A percentile compares a stretch with the other conserved stretches of the same genome.
phyloP scores from a whole-genome alignment of 2,888 invertebrate species.

The Diarsia dahlii region DNA sequence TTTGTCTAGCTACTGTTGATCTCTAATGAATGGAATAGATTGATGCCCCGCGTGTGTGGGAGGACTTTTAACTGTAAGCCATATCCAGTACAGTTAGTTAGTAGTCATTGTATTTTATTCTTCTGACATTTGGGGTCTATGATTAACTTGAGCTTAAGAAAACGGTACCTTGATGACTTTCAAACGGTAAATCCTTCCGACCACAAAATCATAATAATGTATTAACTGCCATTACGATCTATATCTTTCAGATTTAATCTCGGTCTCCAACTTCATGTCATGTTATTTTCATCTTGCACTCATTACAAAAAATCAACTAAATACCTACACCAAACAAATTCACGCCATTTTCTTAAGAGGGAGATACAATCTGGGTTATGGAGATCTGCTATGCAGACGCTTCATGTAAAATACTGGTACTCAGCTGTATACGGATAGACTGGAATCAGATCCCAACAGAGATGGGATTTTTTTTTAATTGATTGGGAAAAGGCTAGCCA shows the following conservation, averaged over 20 bases:
- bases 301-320: too few relatives aligned
- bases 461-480: too few relatives aligned
- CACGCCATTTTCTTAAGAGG: too few relatives aligned
- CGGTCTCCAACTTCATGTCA: background rate
- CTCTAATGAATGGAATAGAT: conserved; percentile 23
- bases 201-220: too few relatives aligned
- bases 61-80: conserved; percentile 12
- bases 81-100: conserved; percentile 32
- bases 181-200: background rate
- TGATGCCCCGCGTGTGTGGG: conserved; percentile 28
- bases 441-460: background rate
- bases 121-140: background rate
- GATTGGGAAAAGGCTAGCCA: background rate
- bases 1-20: conserved; percentile 20
- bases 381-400: too few relatives aligned
- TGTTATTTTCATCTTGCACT: too few relatives aligned
- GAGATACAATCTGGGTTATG: too few relatives aligned
- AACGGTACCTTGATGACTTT: background rate
- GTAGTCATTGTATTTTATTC: conserved; percentile 14
- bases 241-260: background rate
- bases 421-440: too few relatives aligned
- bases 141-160: background rate
- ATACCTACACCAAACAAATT: too few relatives aligned
- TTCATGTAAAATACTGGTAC: too few relatives aligned
- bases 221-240: background rate